These are phyloP conservation scores for Melanotaenia parkinsoni DNA, from an alignment of 2,797 vertebrate genomes.

Conservation along the genomic window DNA sequence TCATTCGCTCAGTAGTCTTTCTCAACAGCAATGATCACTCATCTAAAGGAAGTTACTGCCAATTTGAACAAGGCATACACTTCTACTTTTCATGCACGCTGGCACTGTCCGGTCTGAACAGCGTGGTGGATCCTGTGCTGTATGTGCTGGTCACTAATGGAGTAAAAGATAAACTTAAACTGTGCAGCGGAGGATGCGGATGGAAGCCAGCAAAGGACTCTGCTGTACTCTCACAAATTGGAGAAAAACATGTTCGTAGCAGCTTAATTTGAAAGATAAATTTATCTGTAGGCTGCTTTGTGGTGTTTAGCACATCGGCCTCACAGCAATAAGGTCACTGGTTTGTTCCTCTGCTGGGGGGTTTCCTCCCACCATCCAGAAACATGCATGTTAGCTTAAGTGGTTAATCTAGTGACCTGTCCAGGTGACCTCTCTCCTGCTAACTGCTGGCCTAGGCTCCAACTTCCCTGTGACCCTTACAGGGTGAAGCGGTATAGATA, in stretches of 20 bases:
- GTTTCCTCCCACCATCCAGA: too few species aligned
- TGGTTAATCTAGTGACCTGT: too few species aligned
- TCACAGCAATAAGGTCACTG: too few species aligned
- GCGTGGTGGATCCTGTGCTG: conserved; percentile 83
- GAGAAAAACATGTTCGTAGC: not conserved
- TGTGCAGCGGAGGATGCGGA: conserved; percentile 46
- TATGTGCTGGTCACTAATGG: conserved; percentile 83
- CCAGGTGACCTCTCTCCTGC: too few species aligned
- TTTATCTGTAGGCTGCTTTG: too few species aligned
- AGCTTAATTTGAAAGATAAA: conserved; percentile 61
- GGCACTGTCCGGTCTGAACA: conserved; percentile 84
- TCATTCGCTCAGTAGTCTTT: conserved; percentile 75
- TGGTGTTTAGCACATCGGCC: too few species aligned
- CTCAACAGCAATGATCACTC: rapidly evolving
- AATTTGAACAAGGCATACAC: conserved; percentile 73
- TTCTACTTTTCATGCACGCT: conserved; percentile 76
- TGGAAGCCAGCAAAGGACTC: conserved; percentile 3
- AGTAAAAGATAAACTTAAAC: conserved; percentile 66
- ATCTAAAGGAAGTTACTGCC: conserved; percentile 56
- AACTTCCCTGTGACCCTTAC: too few species aligned
- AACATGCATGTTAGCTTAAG: too few species aligned
- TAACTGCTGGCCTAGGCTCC: too few species aligned
- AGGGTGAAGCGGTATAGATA: too few species aligned
- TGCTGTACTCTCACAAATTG: conserved; percentile 12
- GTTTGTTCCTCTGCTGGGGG: too few species aligned